A percentile compares a stretch with the other conserved stretches of the same genome.
These are phyloP conservation scores for Charadrius vociferus DNA, from an alignment of 2,113 vertebrate species.

Conservation along the genomic window DNA sequence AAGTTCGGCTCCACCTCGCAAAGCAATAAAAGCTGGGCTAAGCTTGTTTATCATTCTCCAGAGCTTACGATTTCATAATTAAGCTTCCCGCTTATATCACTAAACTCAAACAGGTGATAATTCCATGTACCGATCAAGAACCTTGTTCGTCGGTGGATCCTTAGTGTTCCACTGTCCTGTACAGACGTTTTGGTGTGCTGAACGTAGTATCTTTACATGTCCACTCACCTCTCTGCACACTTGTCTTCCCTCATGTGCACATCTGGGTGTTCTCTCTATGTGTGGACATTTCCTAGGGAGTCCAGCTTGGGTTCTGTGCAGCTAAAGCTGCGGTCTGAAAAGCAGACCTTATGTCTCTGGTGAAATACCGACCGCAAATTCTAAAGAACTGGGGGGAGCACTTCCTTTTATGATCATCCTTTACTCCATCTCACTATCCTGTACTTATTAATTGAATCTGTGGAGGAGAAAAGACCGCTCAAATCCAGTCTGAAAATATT, in stretches of 20 bases:
- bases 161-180: neutral
- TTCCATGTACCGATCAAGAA: neutral
- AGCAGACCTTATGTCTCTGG: neutral
- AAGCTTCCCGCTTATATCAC: neutral
- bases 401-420: neutral
- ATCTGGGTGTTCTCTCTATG: no score
- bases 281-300: neutral
- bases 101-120: neutral
- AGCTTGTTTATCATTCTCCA: neutral
- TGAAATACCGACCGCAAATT: neutral
- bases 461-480: neutral
- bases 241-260: neutral
- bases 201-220: accelerated
- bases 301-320: no score
- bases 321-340: neutral
- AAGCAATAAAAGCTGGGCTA: neutral
- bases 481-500: neutral
- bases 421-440: neutral
- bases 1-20: neutral
- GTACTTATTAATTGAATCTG: neutral
- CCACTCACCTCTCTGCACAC: neutral
- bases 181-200: neutral
- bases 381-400: neutral
- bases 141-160: neutral
- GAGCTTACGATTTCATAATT: neutral